These are phyloP conservation scores for Knipowitschia caucasica DNA, from an alignment of 2,797 vertebrate species.

Conservation along the genomic window DNA sequence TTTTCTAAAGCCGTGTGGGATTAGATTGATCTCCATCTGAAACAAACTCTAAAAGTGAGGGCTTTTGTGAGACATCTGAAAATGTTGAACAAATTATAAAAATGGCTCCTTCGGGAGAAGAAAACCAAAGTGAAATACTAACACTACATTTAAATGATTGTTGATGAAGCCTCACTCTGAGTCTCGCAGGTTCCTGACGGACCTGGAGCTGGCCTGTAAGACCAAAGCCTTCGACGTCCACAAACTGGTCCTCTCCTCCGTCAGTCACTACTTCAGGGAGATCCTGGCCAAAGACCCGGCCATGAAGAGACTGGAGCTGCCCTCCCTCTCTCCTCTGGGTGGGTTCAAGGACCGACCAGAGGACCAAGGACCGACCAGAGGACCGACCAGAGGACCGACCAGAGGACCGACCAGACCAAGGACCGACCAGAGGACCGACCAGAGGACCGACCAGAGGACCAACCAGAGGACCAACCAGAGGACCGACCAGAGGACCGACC, in stretches of 20 bases:
- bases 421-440: too few relatives aligned
- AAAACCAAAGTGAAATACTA: too few relatives aligned
- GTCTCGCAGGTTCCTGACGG: slow-evolving; percentile 76
- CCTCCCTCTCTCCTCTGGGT: slow-evolving; percentile 77
- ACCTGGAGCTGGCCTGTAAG: slow-evolving; percentile 83
- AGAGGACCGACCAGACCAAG: too few relatives aligned
- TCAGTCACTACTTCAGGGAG: slow-evolving; percentile 80
- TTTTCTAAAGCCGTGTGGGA: too few relatives aligned
- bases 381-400: too few relatives aligned
- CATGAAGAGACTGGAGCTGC: slow-evolving; percentile 79
- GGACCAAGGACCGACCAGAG: not conserved
- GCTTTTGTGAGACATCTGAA: too few relatives aligned
- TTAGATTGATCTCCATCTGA: too few relatives aligned
- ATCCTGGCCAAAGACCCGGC: slow-evolving; percentile 80
- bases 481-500: not conserved
- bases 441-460: too few relatives aligned
- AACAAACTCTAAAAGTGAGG: too few relatives aligned
- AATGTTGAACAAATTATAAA: too few relatives aligned
- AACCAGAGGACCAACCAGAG: not conserved
- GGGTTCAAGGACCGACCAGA: not conserved
- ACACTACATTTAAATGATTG: too few relatives aligned
- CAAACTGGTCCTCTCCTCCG: slow-evolving; percentile 80
- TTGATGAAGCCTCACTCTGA: not conserved
- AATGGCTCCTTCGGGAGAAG: too few relatives aligned
- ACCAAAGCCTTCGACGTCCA: slow-evolving; percentile 84